Evolutionary conservation across 2,888 invertebrate species (phyloP).

Genomic region (Dendrolimus houi): DNA sequence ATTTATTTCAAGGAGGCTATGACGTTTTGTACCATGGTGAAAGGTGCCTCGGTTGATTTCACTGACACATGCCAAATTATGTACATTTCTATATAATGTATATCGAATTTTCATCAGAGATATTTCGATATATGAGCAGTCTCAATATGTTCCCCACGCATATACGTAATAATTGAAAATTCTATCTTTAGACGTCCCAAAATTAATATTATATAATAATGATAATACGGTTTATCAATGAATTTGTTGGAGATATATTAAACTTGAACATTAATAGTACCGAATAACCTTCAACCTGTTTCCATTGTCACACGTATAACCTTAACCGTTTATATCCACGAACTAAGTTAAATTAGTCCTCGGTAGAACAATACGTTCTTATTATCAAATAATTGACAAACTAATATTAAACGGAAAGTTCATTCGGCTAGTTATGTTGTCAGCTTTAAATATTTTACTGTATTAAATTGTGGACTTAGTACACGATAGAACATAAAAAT

Average conservation of each 20-base stretch:
- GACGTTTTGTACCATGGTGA: too few species aligned
- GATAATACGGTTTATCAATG: too few species aligned
- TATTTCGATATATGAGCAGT: background rate
- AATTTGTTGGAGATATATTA: background rate
- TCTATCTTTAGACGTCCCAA: background rate
- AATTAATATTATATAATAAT: too few species aligned
- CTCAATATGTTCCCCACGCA: background rate
- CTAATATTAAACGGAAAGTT: slow-evolving; percentile 8
- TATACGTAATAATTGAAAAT: background rate
- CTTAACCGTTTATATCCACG: background rate
- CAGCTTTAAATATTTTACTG: too few species aligned
- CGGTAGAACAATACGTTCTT: slow-evolving; percentile 11
- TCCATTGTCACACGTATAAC: background rate
- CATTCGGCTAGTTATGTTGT: background rate
- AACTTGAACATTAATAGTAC: background rate
- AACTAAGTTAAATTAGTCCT: slow-evolving; percentile 5
- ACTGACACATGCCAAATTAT: too few species aligned
- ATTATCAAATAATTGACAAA: slow-evolving; percentile 16
- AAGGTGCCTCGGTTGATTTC: too few species aligned
- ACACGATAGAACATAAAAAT: too few species aligned
- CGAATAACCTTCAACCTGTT: background rate
- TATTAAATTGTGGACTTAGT: too few species aligned
- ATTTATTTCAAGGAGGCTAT: too few species aligned
- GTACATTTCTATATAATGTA: too few species aligned
- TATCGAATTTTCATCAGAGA: background rate